phyloP scores from a whole-genome alignment of 2,113 vertebrate species.

The Serilophus lunatus region DNA sequence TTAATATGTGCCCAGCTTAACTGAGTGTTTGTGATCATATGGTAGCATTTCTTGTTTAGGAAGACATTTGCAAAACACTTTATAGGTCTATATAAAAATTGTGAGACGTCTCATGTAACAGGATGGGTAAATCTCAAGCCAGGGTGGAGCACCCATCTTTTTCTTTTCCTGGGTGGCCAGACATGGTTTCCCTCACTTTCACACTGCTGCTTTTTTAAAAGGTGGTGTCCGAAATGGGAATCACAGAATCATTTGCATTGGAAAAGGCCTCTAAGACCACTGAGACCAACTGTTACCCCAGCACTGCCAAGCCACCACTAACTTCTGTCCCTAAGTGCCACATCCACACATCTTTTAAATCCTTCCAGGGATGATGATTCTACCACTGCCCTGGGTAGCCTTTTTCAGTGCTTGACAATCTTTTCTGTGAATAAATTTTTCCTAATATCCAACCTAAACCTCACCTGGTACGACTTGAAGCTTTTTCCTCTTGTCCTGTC shows the following conservation, averaged over 20 bases:
- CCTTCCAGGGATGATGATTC: neutral
- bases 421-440: neutral
- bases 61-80: neutral
- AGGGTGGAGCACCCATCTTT: neutral
- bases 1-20: neutral
- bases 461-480: neutral
- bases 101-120: neutral
- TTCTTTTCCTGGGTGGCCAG: neutral
- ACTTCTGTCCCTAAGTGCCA: rapidly evolving
- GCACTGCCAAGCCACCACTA: too few relatives aligned
- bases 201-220: neutral
- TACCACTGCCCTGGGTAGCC: neutral
- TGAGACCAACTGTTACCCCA: neutral
- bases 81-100: neutral
- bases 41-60: neutral
- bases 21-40: neutral
- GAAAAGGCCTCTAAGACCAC: neutral
- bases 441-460: neutral
- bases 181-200: neutral
- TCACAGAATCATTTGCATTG: neutral
- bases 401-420: neutral
- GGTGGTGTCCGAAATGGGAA: neutral
- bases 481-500: neutral
- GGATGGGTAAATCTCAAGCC: neutral
- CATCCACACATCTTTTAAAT: neutral